A percentile compares a stretch with the other conserved stretches of the same genome.
phyloP scores from a whole-genome alignment of 30 jellyfish, hydroid and myxozoan species.

The Mastigias papua region DNA sequence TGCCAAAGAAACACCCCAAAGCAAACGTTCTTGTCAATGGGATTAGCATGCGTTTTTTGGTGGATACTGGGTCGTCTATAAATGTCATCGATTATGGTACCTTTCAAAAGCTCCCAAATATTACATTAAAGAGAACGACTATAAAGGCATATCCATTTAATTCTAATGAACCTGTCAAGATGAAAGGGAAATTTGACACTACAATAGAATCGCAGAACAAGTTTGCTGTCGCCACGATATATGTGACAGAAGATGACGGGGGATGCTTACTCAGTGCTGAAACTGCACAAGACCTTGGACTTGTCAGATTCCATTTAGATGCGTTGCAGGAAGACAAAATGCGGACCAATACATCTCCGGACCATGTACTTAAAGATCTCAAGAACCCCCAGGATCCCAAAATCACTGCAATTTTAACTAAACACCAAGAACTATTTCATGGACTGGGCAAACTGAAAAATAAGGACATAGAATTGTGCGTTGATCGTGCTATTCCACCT shows the following conservation, averaged over 20 bases:
- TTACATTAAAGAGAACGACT: slow-evolving; percentile 19
- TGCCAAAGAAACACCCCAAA: slow-evolving; percentile 18
- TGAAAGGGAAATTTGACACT: slow-evolving; percentile 47
- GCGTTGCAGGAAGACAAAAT: background rate
- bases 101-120: slow-evolving; percentile 29
- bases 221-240: slow-evolving; percentile 29
- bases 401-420: slow-evolving; percentile 7
- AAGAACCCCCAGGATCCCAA: slow-evolving; percentile 25
- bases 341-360: slow-evolving; percentile 32
- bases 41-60: slow-evolving; percentile 5
- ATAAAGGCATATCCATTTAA: slow-evolving; percentile 30
- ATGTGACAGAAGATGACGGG: slow-evolving; percentile 56
- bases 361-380: background rate
- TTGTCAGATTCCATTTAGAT: slow-evolving; percentile 13
- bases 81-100: slow-evolving; percentile 20
- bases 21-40: slow-evolving; percentile 35
- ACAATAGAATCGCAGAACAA: slow-evolving; percentile 23
- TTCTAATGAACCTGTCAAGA: slow-evolving; percentile 16
- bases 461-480: slow-evolving; percentile 5
- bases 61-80: slow-evolving; percentile 71
- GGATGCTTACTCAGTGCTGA: slow-evolving; percentile 60
- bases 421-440: slow-evolving; percentile 2
- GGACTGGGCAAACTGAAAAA: slow-evolving; percentile 54
- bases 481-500: slow-evolving; percentile 32
- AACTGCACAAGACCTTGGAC: slow-evolving; percentile 52